A percentile compares a stretch with the other conserved stretches of the same genome.
Evolutionary conservation across 2,113 vertebrate species (phyloP).

Genomic region (Zeus faber): DNA sequence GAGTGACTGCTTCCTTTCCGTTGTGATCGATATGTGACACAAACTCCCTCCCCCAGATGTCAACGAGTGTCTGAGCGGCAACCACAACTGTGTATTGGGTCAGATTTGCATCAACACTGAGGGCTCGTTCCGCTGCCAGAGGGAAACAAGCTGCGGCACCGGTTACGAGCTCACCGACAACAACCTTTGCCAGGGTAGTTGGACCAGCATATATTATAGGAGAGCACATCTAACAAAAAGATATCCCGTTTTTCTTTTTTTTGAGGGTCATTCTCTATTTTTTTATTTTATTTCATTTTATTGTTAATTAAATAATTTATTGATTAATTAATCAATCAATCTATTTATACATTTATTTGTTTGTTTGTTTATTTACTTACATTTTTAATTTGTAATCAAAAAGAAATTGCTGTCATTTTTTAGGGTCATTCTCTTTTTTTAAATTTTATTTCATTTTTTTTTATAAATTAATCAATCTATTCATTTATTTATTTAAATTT

Average conservation of each 20-base stretch:
- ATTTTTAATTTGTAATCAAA: no score
- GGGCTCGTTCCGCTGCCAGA: slow-evolving; percentile 87
- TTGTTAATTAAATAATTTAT: no score
- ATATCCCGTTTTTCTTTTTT: background rate
- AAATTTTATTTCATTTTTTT: no score
- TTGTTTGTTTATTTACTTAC: no score
- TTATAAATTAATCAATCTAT: no score
- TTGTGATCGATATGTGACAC: background rate
- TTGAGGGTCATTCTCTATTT: no score
- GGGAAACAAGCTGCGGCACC: slow-evolving; percentile 85
- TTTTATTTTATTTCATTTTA: no score
- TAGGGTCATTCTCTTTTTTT: no score
- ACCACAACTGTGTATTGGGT: slow-evolving; percentile 79
- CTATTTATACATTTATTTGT: no score
- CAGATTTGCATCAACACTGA: slow-evolving; percentile 84
- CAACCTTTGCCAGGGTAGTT: slow-evolving; percentile 85
- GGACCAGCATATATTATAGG: background rate
- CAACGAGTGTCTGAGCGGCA: slow-evolving; percentile 83
- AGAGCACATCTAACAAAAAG: background rate
- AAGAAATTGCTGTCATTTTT: no score
- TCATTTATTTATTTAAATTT: no score
- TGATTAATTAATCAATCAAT: no score
- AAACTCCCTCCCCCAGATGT: slow-evolving; percentile 73
- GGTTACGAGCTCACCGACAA: slow-evolving; percentile 86
- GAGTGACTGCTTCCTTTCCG: background rate